phyloP scores from a whole-genome alignment of 2,113 vertebrate genomes.

The Bos taurus region ARS-UCD2.0 NC_037350.1:21145501-21146000 shows the following conservation, averaged over 20 bases:
- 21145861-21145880: neutral
- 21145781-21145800: neutral
- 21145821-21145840: neutral
- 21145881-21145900: neutral
- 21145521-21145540: neutral
- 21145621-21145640: neutral
- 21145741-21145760: neutral
- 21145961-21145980: conserved; percentile 57
- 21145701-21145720: neutral
- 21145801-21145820: neutral
- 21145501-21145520: neutral
- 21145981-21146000: conserved; percentile 59
- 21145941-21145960: conserved; percentile 51
- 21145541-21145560: neutral
- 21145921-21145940: conserved; percentile 43
- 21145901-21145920: neutral
- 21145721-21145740: neutral
- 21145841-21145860: neutral
- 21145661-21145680: neutral
- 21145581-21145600: neutral
- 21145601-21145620: neutral
- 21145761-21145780: neutral
- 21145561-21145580: neutral
- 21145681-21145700: neutral
- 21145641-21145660: neutral